phyloP scores from a whole-genome alignment of 2,113 vertebrate species.

The Anas platyrhynchos region DNA sequence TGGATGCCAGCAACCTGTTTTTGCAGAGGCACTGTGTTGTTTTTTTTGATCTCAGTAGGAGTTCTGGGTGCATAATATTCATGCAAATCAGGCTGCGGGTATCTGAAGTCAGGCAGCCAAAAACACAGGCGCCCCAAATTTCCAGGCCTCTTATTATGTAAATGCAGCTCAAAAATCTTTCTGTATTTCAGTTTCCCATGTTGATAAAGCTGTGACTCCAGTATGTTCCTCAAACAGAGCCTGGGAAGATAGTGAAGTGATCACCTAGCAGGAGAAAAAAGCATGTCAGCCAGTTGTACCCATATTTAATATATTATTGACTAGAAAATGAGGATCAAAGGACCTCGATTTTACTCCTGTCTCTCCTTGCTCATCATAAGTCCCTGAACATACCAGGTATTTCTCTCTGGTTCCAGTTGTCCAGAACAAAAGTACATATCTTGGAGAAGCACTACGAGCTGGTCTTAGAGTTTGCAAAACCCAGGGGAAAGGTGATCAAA shows the following conservation, averaged over 20 bases:
- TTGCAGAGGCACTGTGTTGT: neutral
- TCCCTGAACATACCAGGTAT: neutral
- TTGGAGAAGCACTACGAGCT: neutral
- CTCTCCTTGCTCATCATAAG: neutral
- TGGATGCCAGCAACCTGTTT: slow-evolving; percentile 29
- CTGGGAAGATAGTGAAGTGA: neutral
- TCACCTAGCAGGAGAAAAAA: neutral
- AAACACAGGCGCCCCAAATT: slow-evolving; percentile 45
- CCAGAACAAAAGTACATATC: neutral
- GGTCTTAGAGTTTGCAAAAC: neutral
- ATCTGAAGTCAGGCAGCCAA: slow-evolving; percentile 45
- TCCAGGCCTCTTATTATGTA: slow-evolving; percentile 22
- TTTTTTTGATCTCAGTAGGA: slow-evolving; percentile 69
- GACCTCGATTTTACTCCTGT: neutral
- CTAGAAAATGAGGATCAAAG: neutral
- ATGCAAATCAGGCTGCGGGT: slow-evolving; percentile 51
- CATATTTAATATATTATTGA: neutral
- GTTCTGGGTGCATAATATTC: slow-evolving; percentile 41
- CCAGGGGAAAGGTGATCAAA: neutral
- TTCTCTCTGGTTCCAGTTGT: neutral
- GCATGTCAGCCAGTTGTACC: neutral
- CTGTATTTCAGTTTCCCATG: neutral
- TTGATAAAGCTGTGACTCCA: neutral
- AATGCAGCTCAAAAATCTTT: neutral
- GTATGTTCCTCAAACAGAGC: neutral